Percentiles rank a stretch among this genome's conserved stretches.
Conservation (phyloP, 2,113 vertebrate genomes). For the Ceyx melanurus region DNA sequence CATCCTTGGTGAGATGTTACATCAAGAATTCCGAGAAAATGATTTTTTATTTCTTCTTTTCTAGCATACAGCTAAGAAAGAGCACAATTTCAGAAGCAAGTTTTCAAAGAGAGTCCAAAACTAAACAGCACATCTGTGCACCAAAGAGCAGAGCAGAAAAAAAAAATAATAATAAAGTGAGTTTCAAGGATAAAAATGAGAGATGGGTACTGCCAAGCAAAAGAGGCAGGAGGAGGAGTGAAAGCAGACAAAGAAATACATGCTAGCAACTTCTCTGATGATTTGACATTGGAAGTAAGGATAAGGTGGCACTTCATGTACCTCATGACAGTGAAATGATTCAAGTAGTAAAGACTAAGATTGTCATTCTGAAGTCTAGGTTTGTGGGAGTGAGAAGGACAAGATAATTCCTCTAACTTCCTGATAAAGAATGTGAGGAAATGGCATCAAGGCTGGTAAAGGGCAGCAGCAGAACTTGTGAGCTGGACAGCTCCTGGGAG, state of each 20-base stretch:
- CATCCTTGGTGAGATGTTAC: no score
- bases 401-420: background rate
- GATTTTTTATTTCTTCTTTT: background rate
- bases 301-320: background rate
- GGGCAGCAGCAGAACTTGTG: background rate
- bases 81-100: background rate
- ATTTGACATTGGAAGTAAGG: background rate
- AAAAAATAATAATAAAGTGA: accelerated
- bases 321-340: background rate
- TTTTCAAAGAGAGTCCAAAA: background rate
- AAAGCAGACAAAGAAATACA: background rate
- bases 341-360: background rate
- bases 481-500: background rate
- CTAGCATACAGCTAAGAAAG: background rate
- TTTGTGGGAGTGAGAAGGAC: background rate
- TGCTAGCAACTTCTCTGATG: background rate
- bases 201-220: background rate
- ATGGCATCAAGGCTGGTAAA: background rate
- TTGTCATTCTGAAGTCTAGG: background rate
- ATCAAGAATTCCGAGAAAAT: background rate
- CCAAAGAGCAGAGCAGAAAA: background rate
- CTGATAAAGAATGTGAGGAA: background rate
- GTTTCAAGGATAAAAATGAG: background rate
- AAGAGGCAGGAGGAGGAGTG: background rate
- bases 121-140: background rate